Conservation (phyloP, 2,888 invertebrate species). For the Acleris literana region DNA sequence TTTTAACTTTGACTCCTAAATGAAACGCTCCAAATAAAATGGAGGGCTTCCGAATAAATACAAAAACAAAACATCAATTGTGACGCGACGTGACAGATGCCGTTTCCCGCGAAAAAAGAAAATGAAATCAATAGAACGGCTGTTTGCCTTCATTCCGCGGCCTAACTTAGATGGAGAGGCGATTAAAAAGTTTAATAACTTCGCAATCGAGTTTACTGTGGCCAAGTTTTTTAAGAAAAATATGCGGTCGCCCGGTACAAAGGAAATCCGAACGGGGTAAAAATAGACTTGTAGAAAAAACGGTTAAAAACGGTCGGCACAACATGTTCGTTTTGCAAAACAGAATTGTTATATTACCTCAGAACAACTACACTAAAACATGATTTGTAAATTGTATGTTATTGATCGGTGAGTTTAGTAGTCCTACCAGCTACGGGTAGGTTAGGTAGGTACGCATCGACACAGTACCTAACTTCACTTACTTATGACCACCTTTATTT, state of each 20-base stretch:
- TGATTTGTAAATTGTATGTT: too few species aligned
- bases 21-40: constrained; percentile 39
- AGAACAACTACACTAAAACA: too few species aligned
- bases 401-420: too few species aligned
- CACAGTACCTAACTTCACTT: too few species aligned
- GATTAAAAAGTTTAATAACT: constrained; percentile 35
- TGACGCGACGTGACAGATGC: constrained; percentile 50
- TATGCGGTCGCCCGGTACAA: too few species aligned
- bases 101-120: constrained; percentile 40
- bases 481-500: too few species aligned
- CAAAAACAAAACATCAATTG: constrained; percentile 54
- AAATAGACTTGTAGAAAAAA: too few species aligned
- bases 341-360: too few species aligned
- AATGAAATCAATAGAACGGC: constrained; percentile 42
- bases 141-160: constrained; percentile 24
- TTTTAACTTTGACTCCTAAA: constrained; percentile 29
- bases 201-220: constrained; percentile 22
- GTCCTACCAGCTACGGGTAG: too few species aligned
- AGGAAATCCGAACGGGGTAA: not conserved
- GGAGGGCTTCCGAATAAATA: constrained; percentile 40
- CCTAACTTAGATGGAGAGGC: constrained; percentile 36
- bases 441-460: too few species aligned
- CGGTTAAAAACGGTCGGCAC: too few species aligned
- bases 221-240: constrained; percentile 12
- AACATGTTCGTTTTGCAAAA: too few species aligned